Evolutionary conservation across 2,113 vertebrate species (phyloP).

Genomic region (Callocephalon fimbriatum): DNA sequence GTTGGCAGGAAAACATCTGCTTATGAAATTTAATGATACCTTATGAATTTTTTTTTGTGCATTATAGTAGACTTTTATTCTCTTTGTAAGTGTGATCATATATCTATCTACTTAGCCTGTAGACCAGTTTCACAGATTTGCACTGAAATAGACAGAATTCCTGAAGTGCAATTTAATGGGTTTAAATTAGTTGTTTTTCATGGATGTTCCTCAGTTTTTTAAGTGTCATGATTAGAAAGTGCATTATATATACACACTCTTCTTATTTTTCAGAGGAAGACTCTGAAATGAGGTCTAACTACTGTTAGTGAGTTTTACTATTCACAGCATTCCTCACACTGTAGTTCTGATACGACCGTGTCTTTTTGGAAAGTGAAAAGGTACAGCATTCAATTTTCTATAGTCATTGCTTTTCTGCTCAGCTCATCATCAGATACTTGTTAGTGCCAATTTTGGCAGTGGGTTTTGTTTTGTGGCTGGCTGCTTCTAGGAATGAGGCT

Average conservation of each 20-base stretch:
- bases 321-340: background rate
- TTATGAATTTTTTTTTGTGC: background rate
- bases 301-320: background rate
- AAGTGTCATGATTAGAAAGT: background rate
- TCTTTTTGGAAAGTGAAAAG: background rate
- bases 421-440: background rate
- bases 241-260: accelerated
- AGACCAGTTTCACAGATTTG: background rate
- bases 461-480: background rate
- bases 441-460: background rate
- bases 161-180: background rate
- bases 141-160: background rate
- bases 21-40: background rate
- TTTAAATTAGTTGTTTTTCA: background rate
- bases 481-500: background rate
- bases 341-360: background rate
- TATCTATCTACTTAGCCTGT: background rate
- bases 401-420: background rate
- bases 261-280: background rate
- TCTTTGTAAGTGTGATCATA: accelerated
- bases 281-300: background rate
- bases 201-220: background rate
- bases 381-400: background rate
- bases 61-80: background rate
- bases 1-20: constrained; percentile 1